These are phyloP conservation scores for Ricordea florida DNA, from an alignment of 92 coral and sea anemone genomes.

Conservation along the genomic window DNA sequence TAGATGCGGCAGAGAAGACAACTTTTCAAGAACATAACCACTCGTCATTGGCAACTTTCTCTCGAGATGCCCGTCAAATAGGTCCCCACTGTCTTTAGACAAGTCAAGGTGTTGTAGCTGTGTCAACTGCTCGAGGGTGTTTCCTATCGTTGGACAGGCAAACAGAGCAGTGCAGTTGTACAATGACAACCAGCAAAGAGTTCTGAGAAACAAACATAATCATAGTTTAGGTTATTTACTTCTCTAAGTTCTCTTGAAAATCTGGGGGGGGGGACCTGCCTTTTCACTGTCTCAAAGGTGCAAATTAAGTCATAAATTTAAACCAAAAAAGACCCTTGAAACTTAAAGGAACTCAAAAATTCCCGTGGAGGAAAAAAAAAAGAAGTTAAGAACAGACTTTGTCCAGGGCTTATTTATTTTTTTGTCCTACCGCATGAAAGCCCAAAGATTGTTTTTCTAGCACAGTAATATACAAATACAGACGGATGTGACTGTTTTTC, in stretches of 20 bases:
- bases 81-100: constrained; percentile 72
- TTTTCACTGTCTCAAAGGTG: background rate
- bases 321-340: too few species aligned
- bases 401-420: too few species aligned
- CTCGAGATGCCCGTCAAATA: too few species aligned
- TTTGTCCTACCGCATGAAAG: too few species aligned
- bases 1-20: constrained; percentile 54
- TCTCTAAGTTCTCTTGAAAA: background rate
- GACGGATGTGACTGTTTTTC: too few species aligned
- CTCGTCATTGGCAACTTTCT: too few species aligned
- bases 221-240: background rate
- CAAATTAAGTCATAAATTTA: background rate
- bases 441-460: too few species aligned
- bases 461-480: too few species aligned
- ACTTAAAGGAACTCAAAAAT: too few species aligned
- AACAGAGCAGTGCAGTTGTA: constrained; percentile 71
- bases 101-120: constrained; percentile 75
- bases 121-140: constrained; percentile 47
- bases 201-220: constrained; percentile 19
- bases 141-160: constrained; percentile 11
- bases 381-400: too few species aligned
- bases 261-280: background rate
- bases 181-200: constrained; percentile 65
- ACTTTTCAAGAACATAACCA: background rate
- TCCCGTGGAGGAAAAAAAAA: too few species aligned